Conservation (phyloP, 64 coral and sea anemone genomes). For the Montipora sp. region DNA sequence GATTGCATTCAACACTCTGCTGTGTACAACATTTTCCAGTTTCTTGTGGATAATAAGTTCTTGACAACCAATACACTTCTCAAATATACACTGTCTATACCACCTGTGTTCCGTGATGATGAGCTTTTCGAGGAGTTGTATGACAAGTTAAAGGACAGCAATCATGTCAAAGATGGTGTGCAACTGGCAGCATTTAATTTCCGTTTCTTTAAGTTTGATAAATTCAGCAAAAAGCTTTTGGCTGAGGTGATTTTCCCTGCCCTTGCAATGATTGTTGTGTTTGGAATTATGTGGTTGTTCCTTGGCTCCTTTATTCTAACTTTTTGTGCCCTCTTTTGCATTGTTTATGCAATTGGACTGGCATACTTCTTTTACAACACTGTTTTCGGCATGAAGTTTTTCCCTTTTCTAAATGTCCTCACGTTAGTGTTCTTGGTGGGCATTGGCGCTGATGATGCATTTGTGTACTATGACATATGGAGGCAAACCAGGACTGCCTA, state of each 20-base stretch:
- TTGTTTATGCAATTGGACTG: conserved; percentile 81
- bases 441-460: conserved; percentile 93
- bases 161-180: conserved; percentile 54
- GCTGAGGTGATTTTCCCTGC: conserved; percentile 74
- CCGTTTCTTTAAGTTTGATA: conserved; percentile 48
- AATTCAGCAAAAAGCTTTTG: conserved; percentile 62
- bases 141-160: conserved; percentile 56
- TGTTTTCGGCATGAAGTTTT: conserved; percentile 81
- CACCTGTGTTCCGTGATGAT: background rate
- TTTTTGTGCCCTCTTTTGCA: conserved; percentile 62
- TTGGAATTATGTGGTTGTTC: conserved; percentile 76
- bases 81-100: conserved; percentile 51
- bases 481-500: conserved; percentile 71
- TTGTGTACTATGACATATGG: conserved; percentile 97
- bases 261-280: conserved; percentile 78
- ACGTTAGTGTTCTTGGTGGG: conserved; percentile 88
- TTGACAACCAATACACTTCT: conserved; percentile 44
- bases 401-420: conserved; percentile 87
- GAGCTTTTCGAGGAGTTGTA: conserved; percentile 44
- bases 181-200: conserved; percentile 75
- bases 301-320: conserved; percentile 77
- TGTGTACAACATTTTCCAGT: conserved; percentile 64
- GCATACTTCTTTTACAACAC: conserved; percentile 88
- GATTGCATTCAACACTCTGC: conserved; percentile 59
- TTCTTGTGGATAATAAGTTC: conserved; percentile 72